phyloP scores from a whole-genome alignment of 2,797 vertebrate genomes.

The Chaetodon trifasciatus region DNA sequence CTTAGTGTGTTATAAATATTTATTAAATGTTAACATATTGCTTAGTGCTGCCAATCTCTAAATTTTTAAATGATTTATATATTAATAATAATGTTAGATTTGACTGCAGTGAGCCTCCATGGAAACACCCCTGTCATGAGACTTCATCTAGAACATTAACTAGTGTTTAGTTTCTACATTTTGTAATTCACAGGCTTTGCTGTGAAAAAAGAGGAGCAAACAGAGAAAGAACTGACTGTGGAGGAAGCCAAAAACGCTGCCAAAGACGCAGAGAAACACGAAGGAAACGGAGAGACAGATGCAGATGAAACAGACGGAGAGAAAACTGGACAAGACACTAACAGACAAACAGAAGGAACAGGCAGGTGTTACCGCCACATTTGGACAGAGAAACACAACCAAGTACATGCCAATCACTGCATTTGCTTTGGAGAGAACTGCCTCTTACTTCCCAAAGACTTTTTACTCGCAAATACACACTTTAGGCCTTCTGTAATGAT shows the following conservation, averaged over 20 bases:
- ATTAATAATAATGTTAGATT: neutral
- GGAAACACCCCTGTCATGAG: neutral
- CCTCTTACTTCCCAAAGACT: conserved; percentile 13
- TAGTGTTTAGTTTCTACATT: neutral
- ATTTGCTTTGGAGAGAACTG: conserved; percentile 50
- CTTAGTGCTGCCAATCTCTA: neutral
- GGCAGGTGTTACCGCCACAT: conserved; percentile 62
- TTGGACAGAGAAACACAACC: conserved; percentile 58
- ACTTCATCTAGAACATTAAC: neutral
- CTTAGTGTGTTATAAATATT: neutral
- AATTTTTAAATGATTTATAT: neutral
- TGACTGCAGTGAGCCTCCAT: neutral
- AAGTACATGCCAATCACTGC: conserved; percentile 50
- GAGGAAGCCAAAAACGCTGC: conserved; percentile 46
- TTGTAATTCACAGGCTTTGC: conserved; percentile 19
- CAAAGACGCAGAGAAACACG: conserved; percentile 53
- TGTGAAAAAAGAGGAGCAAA: conserved; percentile 25
- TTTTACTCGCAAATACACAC: conserved; percentile 10
- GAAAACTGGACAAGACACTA: conserved; percentile 59
- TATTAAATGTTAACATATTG: neutral
- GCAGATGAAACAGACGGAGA: conserved; percentile 70
- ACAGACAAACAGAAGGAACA: conserved; percentile 69
- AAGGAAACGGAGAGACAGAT: conserved; percentile 57
- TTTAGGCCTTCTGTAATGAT: conserved; percentile 3
- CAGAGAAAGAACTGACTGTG: conserved; percentile 31